Evolutionary conservation across 2,797 vertebrate genomes (phyloP).

Genomic region (Argya squamiceps): DNA sequence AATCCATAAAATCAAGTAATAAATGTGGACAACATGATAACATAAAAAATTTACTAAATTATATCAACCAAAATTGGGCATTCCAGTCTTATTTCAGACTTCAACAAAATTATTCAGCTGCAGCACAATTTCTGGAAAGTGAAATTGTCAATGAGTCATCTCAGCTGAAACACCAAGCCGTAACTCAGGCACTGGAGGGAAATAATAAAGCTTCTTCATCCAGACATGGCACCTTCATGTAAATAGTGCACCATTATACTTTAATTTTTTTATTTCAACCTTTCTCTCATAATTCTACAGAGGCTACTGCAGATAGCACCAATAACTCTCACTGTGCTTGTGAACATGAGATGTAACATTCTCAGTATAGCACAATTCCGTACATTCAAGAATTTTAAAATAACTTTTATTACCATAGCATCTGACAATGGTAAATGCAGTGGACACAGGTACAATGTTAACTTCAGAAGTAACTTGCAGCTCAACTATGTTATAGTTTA

Average conservation of each 20-base stretch:
- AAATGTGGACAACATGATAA: not conserved
- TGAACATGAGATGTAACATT: not conserved
- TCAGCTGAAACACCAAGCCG: not conserved
- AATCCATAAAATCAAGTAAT: not conserved
- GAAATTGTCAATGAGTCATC: not conserved
- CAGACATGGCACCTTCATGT: not conserved
- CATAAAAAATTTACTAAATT: not conserved
- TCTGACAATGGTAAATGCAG: not conserved
- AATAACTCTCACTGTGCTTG: not conserved
- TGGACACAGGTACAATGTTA: not conserved
- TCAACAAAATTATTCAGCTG: not conserved
- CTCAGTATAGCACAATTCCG: not conserved
- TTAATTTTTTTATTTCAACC: not conserved
- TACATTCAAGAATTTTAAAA: not conserved
- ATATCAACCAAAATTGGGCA: not conserved
- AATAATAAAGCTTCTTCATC: not conserved
- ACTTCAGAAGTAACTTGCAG: not conserved
- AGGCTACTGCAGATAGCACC: not conserved
- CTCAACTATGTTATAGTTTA: not conserved
- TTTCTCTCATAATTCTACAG: not conserved
- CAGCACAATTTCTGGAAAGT: not conserved
- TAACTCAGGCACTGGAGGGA: not conserved
- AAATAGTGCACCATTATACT: not conserved
- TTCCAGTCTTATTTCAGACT: not conserved
- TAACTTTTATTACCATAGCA: not conserved